Evolutionary conservation across 23 tunicate genomes (phyloP), one percentile per base, ranked within the genome.

Genomic region (Halocynthia aurantium): DNA sequence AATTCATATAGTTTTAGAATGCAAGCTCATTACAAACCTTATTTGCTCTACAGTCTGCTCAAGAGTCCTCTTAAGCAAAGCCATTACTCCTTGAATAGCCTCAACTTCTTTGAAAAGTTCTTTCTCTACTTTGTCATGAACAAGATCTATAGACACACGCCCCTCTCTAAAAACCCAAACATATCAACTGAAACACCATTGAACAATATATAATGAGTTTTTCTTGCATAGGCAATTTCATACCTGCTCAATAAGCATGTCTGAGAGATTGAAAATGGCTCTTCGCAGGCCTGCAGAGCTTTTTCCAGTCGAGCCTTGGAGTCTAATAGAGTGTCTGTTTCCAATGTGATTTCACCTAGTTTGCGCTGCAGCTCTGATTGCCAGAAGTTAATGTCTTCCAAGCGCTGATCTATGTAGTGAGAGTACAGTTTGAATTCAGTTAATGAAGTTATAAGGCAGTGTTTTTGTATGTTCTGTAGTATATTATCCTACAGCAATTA

Each of bases 51-150:
- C 84, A 52, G 90, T 54, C 66, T 87, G 98, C 57, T 87, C 98
- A 81, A 85, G 86, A 0, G 89, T 81, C 22, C 98, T 44, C 80
- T 72, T 80, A 20, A 93, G 70, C 51, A 87, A 81, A 57, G 87
- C 90, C 19, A 77, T 72, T 8, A 87, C 89, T 11, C 93, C 93
- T 52, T 81, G 80, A 50, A 93, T 81, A 51, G 83, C 98, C 76
- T 93, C 98, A 6, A 84, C 94, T 76, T 93, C 98, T 72, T 93
- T 87, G 18, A 87, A 52, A 61, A 93, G 84, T 66, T 93, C 89
- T 52, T 76, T 93, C 67, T 93, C 98, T 8, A 85, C 90, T 18
- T 77, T 78, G 55, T 93, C 98, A 69, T 93, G 98, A 9, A 93
- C 98, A 40, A 93, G 69, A 81, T 93, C 98, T 67, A 93, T 93